Percentiles rank a stretch among this genome's conserved stretches.
These are phyloP conservation scores for Mechanitis mazaeus DNA, from an alignment of 2,888 invertebrate genomes.

Conservation along the genomic window DNA sequence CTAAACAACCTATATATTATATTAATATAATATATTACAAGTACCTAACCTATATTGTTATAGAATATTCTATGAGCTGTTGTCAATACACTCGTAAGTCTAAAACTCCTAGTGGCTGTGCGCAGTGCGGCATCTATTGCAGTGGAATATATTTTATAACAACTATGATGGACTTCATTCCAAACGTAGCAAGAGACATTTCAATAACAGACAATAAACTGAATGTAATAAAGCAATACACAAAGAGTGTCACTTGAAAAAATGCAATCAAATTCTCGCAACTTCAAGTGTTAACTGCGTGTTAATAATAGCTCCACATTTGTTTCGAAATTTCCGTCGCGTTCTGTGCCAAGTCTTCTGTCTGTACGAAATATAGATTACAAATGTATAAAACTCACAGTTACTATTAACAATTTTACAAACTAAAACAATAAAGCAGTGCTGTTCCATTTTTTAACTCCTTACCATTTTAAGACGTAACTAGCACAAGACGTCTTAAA, in stretches of 20 bases:
- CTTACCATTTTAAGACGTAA: neutral
- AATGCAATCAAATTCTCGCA: neutral
- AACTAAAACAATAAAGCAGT: too few relatives aligned
- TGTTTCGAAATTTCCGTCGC: neutral
- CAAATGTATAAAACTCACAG: neutral
- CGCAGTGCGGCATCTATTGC: conserved; percentile 3
- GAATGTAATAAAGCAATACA: neutral
- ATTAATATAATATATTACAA: too few relatives aligned
- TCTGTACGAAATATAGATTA: conserved; percentile 2
- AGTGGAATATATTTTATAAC: neutral
- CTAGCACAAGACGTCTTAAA: neutral
- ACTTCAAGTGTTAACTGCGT: neutral
- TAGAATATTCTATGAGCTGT: too few relatives aligned
- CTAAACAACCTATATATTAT: too few relatives aligned
- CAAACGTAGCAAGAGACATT: neutral
- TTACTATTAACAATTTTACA: too few relatives aligned
- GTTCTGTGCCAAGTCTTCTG: conserved; percentile 1
- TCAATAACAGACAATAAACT: neutral
- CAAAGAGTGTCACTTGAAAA: neutral
- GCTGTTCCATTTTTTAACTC: too few relatives aligned
- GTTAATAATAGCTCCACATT: conserved; percentile 1
- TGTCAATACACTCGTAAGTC: too few relatives aligned
- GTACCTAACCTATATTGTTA: too few relatives aligned
- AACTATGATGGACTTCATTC: neutral
- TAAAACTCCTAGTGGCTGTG: neutral